These are phyloP conservation scores for Lysandra coridon DNA, from an alignment of 2,888 invertebrate species.

Conservation along the genomic window DNA sequence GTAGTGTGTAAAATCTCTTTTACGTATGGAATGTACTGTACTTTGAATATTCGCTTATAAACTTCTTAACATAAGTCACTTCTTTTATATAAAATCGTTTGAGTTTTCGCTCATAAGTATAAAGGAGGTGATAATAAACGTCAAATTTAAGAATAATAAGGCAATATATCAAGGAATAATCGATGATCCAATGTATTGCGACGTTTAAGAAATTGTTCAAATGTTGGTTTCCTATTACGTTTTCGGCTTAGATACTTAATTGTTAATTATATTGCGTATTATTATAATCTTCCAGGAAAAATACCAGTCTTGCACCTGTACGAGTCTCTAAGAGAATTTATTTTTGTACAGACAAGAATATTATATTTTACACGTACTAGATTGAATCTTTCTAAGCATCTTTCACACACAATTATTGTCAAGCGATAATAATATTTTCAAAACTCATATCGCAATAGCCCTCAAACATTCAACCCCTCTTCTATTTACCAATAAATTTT, in stretches of 20 bases:
- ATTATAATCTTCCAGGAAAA: background rate
- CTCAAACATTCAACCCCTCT: constrained; percentile 63
- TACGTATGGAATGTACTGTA: background rate
- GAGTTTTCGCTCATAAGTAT: too few relatives aligned
- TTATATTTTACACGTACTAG: too few relatives aligned
- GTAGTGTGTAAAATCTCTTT: background rate
- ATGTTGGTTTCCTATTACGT: too few relatives aligned
- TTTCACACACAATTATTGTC: background rate
- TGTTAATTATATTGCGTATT: background rate
- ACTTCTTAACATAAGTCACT: background rate
- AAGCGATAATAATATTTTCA: constrained; percentile 39
- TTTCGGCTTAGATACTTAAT: too few relatives aligned
- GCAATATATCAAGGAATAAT: too few relatives aligned
- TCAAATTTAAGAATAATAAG: too few relatives aligned
- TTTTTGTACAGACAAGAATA: too few relatives aligned
- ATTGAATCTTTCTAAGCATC: background rate
- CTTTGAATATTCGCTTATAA: background rate
- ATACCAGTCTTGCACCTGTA: background rate
- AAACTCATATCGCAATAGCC: constrained; percentile 52
- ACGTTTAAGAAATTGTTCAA: background rate
- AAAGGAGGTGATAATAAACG: too few relatives aligned
- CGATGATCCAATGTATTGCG: background rate
- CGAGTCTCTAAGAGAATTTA: too few relatives aligned
- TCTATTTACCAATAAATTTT: background rate
- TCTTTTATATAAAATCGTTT: too few relatives aligned